These are phyloP conservation scores for Lucinisca nassula DNA, from an alignment of 2,888 invertebrate species.

Conservation along the genomic window DNA sequence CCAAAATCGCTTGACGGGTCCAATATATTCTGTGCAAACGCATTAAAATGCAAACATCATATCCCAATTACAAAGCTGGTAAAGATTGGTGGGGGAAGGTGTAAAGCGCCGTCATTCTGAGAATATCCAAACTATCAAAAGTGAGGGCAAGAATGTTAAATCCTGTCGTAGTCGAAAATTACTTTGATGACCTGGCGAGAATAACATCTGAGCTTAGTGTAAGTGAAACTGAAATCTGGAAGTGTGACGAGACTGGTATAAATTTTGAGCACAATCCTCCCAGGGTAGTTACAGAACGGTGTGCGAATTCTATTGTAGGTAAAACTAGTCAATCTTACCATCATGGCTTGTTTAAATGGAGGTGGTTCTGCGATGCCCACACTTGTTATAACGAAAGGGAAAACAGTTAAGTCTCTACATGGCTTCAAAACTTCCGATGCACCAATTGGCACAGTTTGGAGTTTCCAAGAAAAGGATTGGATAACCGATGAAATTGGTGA, in stretches of 20 bases:
- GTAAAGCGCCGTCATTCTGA: constrained; percentile 38
- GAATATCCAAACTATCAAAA: constrained; percentile 9
- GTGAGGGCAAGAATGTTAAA: constrained; percentile 55
- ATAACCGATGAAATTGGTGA: constrained; percentile 69
- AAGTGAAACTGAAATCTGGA: constrained; percentile 30
- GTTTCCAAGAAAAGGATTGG: constrained; percentile 70
- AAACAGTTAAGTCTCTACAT: constrained; percentile 57
- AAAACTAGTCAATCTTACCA: constrained; percentile 14
- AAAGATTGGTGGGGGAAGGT: constrained; percentile 61
- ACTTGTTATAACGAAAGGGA: constrained; percentile 66
- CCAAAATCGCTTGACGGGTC: too few relatives aligned
- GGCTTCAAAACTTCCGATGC: constrained; percentile 54
- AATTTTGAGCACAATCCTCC: background rate
- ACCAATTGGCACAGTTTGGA: too few relatives aligned
- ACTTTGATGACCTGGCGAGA: constrained; percentile 38
- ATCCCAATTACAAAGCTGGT: constrained; percentile 38
- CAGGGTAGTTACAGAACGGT: background rate
- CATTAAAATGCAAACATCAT: constrained; percentile 3
- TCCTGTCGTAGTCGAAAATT: constrained; percentile 25
- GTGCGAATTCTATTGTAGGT: background rate
- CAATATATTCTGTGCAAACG: constrained; percentile 22
- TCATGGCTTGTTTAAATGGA: constrained; percentile 67
- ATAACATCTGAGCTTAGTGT: constrained; percentile 10
- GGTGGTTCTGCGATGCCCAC: constrained; percentile 62
- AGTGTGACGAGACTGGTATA: constrained; percentile 50